phyloP scores from a whole-genome alignment of 2,888 invertebrate genomes.

The Chironomus tentans region DNA sequence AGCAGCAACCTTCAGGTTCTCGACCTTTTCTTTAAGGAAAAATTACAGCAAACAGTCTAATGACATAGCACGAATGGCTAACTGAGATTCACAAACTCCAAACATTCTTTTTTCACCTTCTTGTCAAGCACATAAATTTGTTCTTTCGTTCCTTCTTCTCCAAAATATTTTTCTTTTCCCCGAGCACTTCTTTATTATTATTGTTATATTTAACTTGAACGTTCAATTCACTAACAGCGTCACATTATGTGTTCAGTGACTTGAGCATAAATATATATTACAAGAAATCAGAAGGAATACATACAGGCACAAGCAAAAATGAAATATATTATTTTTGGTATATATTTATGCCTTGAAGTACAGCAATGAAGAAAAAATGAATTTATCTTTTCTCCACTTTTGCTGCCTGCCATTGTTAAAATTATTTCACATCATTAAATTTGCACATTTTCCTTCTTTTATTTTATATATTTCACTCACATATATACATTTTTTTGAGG shows the following conservation, averaged over 20 bases:
- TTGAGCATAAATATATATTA: neutral
- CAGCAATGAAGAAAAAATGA: neutral
- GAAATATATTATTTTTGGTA: neutral
- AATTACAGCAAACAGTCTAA: no score
- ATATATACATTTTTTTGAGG: no score
- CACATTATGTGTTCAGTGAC: neutral
- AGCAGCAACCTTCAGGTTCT: no score
- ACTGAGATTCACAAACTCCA: no score
- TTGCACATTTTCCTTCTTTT: constrained; percentile 4
- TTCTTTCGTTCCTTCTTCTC: no score
- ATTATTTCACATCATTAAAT: constrained; percentile 15
- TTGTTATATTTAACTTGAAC: no score
- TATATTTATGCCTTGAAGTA: neutral
- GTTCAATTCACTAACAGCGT: neutral
- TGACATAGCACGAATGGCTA: no score
- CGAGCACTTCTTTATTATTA: no score
- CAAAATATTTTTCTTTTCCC: no score
- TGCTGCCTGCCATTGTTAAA: neutral
- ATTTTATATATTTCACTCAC: neutral
- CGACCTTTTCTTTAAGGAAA: no score
- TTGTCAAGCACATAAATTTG: no score
- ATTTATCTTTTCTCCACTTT: neutral
- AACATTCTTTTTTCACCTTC: no score
- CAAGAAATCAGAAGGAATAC: neutral
- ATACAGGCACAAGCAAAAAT: neutral